These are phyloP conservation scores for Dicrurus megarhynchus DNA, from an alignment of 2,113 vertebrate genomes.

Conservation along the genomic window DNA sequence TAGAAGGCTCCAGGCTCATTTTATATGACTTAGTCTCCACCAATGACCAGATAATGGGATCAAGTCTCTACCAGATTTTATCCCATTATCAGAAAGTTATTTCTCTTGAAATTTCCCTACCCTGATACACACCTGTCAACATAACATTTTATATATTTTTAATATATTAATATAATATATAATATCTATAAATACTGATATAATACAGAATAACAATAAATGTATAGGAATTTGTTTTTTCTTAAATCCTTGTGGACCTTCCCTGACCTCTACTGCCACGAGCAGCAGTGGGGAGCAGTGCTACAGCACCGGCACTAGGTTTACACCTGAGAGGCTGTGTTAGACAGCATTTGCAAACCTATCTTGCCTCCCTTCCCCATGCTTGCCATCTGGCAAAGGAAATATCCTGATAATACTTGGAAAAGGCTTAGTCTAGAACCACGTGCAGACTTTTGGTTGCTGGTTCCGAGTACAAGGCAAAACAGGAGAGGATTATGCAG, in stretches of 20 bases:
- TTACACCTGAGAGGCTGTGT: not conserved
- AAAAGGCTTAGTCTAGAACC: not conserved
- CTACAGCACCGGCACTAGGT: not conserved
- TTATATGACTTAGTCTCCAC: not conserved
- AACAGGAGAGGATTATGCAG: constrained; percentile 19
- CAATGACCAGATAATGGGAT: not conserved
- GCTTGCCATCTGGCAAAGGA: not conserved
- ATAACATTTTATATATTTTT: not conserved
- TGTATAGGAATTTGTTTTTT: not conserved
- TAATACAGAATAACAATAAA: not conserved
- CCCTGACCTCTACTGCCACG: fast-evolving
- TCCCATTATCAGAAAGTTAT: not conserved
- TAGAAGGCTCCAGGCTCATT: not conserved
- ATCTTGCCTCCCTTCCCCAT: not conserved
- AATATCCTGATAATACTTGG: not conserved
- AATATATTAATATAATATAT: no score
- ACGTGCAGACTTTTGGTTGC: not conserved
- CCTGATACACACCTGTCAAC: not conserved
- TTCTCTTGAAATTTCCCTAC: not conserved
- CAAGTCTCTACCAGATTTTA: not conserved
- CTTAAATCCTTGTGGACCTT: not conserved
- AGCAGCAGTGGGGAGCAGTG: not conserved
- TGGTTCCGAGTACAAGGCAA: not conserved
- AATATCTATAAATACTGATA: not conserved
- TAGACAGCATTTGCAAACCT: not conserved